These are phyloP conservation scores for Plestiodon gilberti DNA, from an alignment of 2,113 vertebrate species.

Conservation along the genomic window DNA sequence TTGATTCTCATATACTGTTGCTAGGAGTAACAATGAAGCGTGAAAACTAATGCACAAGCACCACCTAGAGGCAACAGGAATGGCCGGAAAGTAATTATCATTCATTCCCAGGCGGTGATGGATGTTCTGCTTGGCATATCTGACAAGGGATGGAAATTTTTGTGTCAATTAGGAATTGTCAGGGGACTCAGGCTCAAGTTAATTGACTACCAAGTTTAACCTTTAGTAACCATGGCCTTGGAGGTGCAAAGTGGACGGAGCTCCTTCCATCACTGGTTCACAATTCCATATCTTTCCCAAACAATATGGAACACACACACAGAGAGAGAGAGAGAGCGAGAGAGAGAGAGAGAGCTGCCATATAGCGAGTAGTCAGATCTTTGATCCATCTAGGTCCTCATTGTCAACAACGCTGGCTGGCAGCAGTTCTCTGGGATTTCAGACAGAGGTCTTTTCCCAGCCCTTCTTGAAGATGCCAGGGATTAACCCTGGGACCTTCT, in stretches of 20 bases:
- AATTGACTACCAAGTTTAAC: background rate
- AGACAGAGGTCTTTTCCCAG: too few relatives aligned
- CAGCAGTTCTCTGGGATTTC: too few relatives aligned
- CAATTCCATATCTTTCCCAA: background rate
- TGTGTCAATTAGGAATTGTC: background rate
- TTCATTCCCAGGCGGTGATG: background rate
- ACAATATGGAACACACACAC: background rate
- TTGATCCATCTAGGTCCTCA: too few relatives aligned
- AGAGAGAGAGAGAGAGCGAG: background rate
- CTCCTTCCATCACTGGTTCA: background rate
- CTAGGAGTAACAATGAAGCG: conserved; percentile 2
- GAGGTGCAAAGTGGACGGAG: background rate
- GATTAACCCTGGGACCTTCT: too few relatives aligned
- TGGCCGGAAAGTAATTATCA: background rate
- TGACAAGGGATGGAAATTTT: conserved; percentile 2
- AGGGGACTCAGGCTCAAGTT: background rate
- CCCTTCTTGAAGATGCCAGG: too few relatives aligned
- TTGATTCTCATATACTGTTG: background rate
- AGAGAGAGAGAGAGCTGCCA: background rate
- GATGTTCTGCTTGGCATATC: background rate
- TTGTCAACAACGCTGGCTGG: too few relatives aligned
- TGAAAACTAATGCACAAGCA: conserved; percentile 46
- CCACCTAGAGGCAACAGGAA: conserved; percentile 62
- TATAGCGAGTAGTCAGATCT: too few relatives aligned
- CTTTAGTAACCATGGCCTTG: background rate